These are phyloP conservation scores for Forbesichthys papilliferus DNA, from an alignment of 2,113 vertebrate species.

Conservation along the genomic window DNA sequence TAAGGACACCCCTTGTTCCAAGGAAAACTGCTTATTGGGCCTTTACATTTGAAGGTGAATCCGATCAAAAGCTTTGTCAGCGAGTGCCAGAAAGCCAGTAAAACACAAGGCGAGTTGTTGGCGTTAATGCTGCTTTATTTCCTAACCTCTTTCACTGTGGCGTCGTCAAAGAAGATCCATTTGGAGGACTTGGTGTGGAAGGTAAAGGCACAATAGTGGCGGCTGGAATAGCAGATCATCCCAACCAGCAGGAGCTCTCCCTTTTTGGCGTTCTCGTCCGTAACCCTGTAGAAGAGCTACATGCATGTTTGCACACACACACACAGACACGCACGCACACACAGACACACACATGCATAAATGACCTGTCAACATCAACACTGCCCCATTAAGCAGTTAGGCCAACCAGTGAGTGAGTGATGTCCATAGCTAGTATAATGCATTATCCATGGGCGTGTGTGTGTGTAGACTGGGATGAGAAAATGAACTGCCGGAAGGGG, in stretches of 20 bases:
- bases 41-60: no score
- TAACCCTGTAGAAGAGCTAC: constrained; percentile 95
- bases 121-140: neutral
- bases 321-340: constrained; percentile 14
- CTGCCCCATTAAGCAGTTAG: neutral
- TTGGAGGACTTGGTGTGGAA: constrained; percentile 94
- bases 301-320: constrained; percentile 20
- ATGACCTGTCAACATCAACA: constrained; percentile 18
- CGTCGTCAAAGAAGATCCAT: constrained; percentile 98
- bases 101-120: neutral
- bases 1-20: no score
- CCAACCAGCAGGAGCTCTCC: constrained; percentile 91
- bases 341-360: constrained; percentile 22
- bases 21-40: no score
- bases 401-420: constrained; percentile 26
- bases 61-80: neutral
- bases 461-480: constrained; percentile 39
- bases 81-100: neutral
- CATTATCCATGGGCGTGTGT: constrained; percentile 21
- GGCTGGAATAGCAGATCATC: constrained; percentile 95
- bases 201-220: constrained; percentile 96
- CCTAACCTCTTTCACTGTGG: constrained; percentile 96
- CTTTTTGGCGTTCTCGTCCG: constrained; percentile 91
- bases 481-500: constrained; percentile 20
- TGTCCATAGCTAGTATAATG: constrained; percentile 25